phyloP scores from a whole-genome alignment of 2,888 invertebrate genomes.

The Anthophora plumipes region DNA sequence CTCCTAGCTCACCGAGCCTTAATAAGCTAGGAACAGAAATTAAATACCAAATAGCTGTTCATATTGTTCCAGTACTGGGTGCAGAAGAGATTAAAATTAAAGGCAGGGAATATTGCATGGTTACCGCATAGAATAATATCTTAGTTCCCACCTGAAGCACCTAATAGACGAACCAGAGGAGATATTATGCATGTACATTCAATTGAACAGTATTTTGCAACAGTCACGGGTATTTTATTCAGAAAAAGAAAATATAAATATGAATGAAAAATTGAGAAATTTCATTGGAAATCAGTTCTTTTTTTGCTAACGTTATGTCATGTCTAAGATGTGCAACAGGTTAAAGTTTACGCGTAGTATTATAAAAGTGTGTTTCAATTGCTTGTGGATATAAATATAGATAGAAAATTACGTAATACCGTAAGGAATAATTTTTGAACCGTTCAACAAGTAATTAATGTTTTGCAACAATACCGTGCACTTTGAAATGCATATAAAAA shows the following conservation, averaged over 20 bases:
- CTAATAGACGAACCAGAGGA: background rate
- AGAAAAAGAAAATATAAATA: too few species aligned
- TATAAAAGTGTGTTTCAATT: too few species aligned
- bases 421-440: too few species aligned
- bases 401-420: too few species aligned
- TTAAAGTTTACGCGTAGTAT: too few species aligned
- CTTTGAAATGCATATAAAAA: too few species aligned
- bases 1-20: constrained; percentile 13
- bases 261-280: too few species aligned
- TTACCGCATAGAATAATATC: background rate
- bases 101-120: background rate
- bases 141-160: background rate
- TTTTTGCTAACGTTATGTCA: too few species aligned
- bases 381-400: too few species aligned
- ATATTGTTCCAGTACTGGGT: background rate
- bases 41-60: constrained; percentile 13
- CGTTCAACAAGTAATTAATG: background rate
- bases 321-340: too few species aligned
- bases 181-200: background rate
- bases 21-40: constrained; percentile 38
- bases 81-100: background rate
- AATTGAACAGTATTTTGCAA: background rate
- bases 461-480: background rate
- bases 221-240: too few species aligned
- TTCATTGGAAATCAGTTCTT: too few species aligned